Conservation (phyloP, 2,888 invertebrate genomes). For the Pristionchus exspectatus region DNA sequence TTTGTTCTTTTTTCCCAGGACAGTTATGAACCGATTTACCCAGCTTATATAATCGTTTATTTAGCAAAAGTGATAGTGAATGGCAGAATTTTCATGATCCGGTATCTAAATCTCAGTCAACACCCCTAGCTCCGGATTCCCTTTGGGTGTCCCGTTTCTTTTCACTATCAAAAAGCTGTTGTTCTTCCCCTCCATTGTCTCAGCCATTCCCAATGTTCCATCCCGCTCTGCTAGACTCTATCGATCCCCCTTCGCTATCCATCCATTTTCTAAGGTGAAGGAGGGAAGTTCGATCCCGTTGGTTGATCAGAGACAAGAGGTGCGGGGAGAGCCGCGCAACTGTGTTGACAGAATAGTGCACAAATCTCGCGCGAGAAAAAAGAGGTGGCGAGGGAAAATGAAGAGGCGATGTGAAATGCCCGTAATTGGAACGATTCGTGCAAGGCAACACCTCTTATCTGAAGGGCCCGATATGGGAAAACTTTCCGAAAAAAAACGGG, state of each 20-base stretch:
- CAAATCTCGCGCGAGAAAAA: constrained; percentile 27
- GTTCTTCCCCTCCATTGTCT: constrained; percentile 12
- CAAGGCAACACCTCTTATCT: not conserved
- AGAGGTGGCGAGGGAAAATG: not conserved
- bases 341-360: constrained; percentile 21
- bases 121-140: not conserved
- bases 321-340: not conserved
- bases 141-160: not conserved
- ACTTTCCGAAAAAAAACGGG: not conserved
- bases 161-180: not conserved
- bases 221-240: constrained; percentile 3
- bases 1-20: too few relatives aligned
- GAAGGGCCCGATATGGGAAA: not conserved
- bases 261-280: not conserved
- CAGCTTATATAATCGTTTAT: too few relatives aligned
- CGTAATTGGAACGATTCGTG: constrained; percentile 40
- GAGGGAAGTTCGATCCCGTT: not conserved
- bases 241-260: not conserved
- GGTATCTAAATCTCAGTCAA: not conserved
- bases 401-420: not conserved
- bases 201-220: not conserved
- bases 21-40: too few relatives aligned
- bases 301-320: not conserved
- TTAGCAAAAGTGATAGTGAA: not conserved
- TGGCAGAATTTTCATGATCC: not conserved